phyloP scores from a whole-genome alignment of 2,888 invertebrate species.

The Horisme vitalbata region DNA sequence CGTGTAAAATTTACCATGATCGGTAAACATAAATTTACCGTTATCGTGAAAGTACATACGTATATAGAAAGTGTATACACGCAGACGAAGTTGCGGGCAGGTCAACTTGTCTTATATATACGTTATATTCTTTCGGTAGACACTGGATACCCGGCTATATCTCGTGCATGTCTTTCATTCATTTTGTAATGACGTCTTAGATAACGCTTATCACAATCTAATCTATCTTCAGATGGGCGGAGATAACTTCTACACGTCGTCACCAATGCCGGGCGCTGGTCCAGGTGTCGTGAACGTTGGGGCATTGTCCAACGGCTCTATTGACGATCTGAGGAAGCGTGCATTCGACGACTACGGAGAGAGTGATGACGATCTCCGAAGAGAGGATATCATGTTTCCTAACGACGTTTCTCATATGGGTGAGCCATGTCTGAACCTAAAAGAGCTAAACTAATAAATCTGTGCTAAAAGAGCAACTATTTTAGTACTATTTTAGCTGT shows the following conservation, averaged over 20 bases:
- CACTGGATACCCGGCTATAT: too few relatives aligned
- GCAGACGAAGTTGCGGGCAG: too few relatives aligned
- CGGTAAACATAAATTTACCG: too few relatives aligned
- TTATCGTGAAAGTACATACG: too few relatives aligned
- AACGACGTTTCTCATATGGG: slow-evolving; percentile 86
- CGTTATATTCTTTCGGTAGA: too few relatives aligned
- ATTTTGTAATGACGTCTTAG: too few relatives aligned
- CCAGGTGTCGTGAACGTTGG: slow-evolving; percentile 70
- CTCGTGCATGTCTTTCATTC: too few relatives aligned
- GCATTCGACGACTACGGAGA: slow-evolving; percentile 92
- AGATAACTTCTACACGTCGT: slow-evolving; percentile 77
- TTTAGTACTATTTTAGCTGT: too few relatives aligned
- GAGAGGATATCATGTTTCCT: slow-evolving; percentile 93
- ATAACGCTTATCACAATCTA: background rate
- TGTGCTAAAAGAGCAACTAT: too few relatives aligned
- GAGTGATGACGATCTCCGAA: slow-evolving; percentile 94
- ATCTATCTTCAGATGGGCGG: slow-evolving; percentile 51
- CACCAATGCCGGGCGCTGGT: slow-evolving; percentile 65
- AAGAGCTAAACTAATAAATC: background rate
- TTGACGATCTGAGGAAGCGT: slow-evolving; percentile 82
- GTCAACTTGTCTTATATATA: too few relatives aligned
- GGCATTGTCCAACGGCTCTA: slow-evolving; percentile 85
- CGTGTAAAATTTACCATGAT: too few relatives aligned
- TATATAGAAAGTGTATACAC: too few relatives aligned
- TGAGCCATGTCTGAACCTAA: slow-evolving; percentile 40